Percentiles rank a stretch among this genome's conserved stretches.
Conservation (phyloP, 1,140 invertebrate species). For the Telenomus remus region DNA sequence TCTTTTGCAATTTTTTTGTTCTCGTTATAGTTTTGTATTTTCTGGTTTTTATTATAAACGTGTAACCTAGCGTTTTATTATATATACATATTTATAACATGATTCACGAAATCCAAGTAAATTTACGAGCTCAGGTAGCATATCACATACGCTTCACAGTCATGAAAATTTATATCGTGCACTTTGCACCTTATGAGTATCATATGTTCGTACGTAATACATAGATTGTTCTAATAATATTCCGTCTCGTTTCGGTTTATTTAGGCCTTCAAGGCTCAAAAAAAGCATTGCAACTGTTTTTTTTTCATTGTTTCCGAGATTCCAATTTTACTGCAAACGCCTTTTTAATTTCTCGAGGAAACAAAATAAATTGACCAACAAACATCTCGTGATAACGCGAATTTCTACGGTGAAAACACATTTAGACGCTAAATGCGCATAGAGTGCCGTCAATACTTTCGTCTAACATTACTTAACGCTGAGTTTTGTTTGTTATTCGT, state of each 20-base stretch:
- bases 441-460: conserved; percentile 16
- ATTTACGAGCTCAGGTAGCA: conserved; percentile 45
- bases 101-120: conserved; percentile 41
- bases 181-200: conserved; percentile 21
- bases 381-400: too few relatives aligned
- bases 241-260: conserved; percentile 15
- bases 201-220: conserved; percentile 20
- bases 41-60: conserved; percentile 20
- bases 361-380: too few relatives aligned
- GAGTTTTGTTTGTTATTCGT: conserved; percentile 18
- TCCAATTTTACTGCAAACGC: too few relatives aligned
- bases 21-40: neutral
- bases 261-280: conserved; percentile 13
- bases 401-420: too few relatives aligned
- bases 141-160: conserved; percentile 51
- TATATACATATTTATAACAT: conserved; percentile 42
- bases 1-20: conserved; percentile 14
- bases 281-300: too few relatives aligned
- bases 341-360: too few relatives aligned
- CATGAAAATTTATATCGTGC: conserved; percentile 39
- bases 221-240: conserved; percentile 16
- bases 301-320: too few relatives aligned
- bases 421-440: too few relatives aligned
- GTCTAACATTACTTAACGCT: conserved; percentile 23
- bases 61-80: conserved; percentile 25